These are phyloP conservation scores for Lipophrys pholis DNA, from an alignment of 2,113 vertebrate species.

Conservation along the genomic window DNA sequence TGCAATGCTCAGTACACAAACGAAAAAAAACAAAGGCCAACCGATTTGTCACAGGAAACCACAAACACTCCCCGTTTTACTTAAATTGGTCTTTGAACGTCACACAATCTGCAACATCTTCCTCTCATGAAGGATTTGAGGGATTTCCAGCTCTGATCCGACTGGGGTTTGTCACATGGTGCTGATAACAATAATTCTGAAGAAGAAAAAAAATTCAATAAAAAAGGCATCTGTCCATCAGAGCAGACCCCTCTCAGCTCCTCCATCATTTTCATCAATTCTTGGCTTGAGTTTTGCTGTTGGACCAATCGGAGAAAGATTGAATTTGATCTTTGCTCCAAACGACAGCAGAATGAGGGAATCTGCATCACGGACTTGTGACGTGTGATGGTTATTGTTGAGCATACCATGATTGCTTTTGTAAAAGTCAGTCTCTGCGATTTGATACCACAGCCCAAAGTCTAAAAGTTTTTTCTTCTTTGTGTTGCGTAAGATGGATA, in stretches of 20 bases:
- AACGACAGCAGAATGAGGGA: constrained; percentile 28
- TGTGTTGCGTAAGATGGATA: not conserved
- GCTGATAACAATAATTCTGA: constrained; percentile 53
- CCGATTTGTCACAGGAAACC: constrained; percentile 52
- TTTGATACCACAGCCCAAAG: constrained; percentile 34
- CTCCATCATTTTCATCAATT: constrained; percentile 26
- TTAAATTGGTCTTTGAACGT: constrained; percentile 21
- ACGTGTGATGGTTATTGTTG: constrained; percentile 45
- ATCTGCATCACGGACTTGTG: constrained; percentile 46
- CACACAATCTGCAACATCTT: constrained; percentile 35
- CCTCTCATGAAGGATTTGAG: constrained; percentile 54
- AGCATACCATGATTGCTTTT: constrained; percentile 25
- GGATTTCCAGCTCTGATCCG: constrained; percentile 47
- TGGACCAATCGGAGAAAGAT: constrained; percentile 65
- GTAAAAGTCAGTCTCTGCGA: constrained; percentile 64
- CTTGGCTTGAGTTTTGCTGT: constrained; percentile 33
- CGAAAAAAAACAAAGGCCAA: constrained; percentile 65
- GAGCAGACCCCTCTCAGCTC: not conserved
- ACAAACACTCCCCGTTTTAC: constrained; percentile 23
- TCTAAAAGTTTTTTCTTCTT: not conserved
- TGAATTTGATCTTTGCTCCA: constrained; percentile 27
- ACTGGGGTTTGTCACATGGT: constrained; percentile 60
- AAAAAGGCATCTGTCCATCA: constrained; percentile 15
- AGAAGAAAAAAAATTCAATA: constrained; percentile 23
- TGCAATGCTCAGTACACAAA: constrained; percentile 72